Percentiles rank a stretch among this genome's conserved stretches.
Conservation (phyloP, 2,113 vertebrate genomes). For the Fulmarus glacialis region DNA sequence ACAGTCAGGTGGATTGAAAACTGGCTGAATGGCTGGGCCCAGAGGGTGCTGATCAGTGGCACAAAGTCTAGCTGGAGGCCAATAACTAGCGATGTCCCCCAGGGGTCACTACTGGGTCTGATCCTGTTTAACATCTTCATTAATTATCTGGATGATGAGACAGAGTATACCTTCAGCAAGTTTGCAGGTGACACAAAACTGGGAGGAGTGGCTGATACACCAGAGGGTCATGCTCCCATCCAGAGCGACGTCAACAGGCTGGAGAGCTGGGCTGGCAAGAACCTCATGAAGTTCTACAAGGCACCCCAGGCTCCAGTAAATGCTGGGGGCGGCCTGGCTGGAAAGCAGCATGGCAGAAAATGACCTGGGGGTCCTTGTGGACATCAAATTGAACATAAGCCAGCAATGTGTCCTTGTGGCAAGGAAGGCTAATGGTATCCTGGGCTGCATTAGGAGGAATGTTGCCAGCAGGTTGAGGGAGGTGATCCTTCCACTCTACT, state of each 20-base stretch:
- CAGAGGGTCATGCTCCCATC: fast-evolving
- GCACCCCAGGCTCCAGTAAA: neutral
- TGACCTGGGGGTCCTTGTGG: neutral
- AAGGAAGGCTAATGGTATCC: neutral
- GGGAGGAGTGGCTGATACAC: neutral
- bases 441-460: neutral
- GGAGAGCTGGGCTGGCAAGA: neutral
- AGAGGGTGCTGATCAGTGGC: neutral
- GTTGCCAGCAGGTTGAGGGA: neutral
- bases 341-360: neutral
- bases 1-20: neutral
- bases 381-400: neutral
- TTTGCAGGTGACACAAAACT: neutral
- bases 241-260: neutral
- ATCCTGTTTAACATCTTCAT: neutral
- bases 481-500: neutral
- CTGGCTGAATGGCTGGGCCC: neutral
- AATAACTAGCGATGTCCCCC: neutral
- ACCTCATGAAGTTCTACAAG: neutral
- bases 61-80: neutral
- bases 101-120: neutral
- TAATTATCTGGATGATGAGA: neutral
- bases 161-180: neutral
- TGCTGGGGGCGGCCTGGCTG: neutral
- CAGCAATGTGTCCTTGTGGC: neutral